Base-by-base conservation (phyloP, 2,113 vertebrate species). In the Oryzias celebensis region DNA sequence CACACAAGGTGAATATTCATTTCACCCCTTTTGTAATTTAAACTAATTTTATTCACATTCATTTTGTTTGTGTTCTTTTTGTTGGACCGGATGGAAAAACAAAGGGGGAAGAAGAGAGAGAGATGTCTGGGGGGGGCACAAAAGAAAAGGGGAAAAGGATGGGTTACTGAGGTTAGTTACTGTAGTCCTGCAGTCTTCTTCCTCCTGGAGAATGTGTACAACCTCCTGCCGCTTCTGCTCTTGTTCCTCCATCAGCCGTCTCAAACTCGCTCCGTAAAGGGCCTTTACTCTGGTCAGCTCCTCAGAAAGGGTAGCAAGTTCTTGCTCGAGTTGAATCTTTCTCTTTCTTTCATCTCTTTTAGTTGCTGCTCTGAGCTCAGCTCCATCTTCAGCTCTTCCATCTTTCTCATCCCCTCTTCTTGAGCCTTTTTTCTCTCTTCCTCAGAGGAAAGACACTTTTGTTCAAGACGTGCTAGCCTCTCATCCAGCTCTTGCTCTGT, bases 271-370 rank as follows among this genome's bases (percentile, higher is more conserved):
- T 85, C 80, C 94, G 90, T 58, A 68, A 23, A 96, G 20, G 1
- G 20, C 96, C 93, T 92, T 95, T 63, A 96, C 94, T 77, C 93
- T 90, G 8, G 91, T 83, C 46, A 96, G 81, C 53, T 92, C 88
- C 73, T 83, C 83, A 0, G 61, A 47, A 0, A 87, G 53, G n/a
- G 90, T 58, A 17, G 87, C 50, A 10, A 93, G 81, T 64, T 91
- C 88, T 70, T 92, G 84, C 67, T 93, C 86, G 0, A 96, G 82
- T 6, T 89, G 83, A 68, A 91, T 83, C 57, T 57, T 59, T 62
- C 83, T 84, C 64, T 90, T 72, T 49, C 85, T 81, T 70, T 92
- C 80, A 23, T 89, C 83, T 64, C 7, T 28, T 31, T 86, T 60
- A 71, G 83, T 51, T 93, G 87, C 78, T 91, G 93, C 36, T 97